These are phyloP conservation scores for Phlogophora meticulosa DNA, from an alignment of 2,888 invertebrate species.

Conservation along the genomic window DNA sequence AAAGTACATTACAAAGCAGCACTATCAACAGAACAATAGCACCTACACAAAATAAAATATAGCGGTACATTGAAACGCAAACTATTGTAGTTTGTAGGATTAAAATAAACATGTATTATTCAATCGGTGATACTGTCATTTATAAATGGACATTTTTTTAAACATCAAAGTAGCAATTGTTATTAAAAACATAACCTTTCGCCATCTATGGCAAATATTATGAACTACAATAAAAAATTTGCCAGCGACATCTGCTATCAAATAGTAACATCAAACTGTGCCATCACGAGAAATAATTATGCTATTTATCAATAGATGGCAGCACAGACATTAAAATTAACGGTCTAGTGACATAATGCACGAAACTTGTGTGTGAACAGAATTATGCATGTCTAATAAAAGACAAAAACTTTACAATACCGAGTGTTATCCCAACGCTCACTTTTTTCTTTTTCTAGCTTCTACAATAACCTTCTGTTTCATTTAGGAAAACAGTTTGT, in stretches of 20 bases:
- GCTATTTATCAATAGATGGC: conserved; percentile 38
- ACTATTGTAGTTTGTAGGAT: too few relatives aligned
- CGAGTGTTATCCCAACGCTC: too few relatives aligned
- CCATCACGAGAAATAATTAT: background rate
- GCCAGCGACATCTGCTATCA: conserved; percentile 13
- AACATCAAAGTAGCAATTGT: too few relatives aligned
- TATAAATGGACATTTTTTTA: too few relatives aligned
- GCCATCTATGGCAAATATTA: conserved; percentile 20
- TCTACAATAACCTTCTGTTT: background rate
- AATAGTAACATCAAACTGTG: background rate
- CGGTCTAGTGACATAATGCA: background rate
- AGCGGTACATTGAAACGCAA: too few relatives aligned
- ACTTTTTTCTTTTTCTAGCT: background rate
- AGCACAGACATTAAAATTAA: background rate
- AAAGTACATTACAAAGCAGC: too few relatives aligned
- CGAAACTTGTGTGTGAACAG: background rate
- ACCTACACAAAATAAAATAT: too few relatives aligned
- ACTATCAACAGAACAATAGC: too few relatives aligned
- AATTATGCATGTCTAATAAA: background rate
- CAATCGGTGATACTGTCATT: too few relatives aligned
- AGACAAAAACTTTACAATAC: background rate
- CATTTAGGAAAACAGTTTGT: background rate
- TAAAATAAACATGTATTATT: too few relatives aligned
- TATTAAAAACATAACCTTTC: too few relatives aligned
- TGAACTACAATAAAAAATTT: conserved; percentile 16